These are phyloP conservation scores for Gambelia wislizenii DNA, from an alignment of 2,797 vertebrate genomes.

Conservation along the genomic window DNA sequence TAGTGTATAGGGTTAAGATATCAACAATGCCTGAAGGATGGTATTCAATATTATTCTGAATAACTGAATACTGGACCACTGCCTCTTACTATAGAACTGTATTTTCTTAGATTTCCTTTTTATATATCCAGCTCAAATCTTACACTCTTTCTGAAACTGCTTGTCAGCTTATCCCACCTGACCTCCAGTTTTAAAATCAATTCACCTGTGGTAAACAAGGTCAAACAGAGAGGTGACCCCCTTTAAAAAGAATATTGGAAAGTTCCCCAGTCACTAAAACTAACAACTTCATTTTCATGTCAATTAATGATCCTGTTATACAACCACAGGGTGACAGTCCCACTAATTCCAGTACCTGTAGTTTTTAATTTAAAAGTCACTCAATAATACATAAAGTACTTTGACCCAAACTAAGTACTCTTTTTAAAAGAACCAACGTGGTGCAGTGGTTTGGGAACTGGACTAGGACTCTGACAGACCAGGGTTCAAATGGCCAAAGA, in stretches of 20 bases:
- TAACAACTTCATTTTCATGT: not conserved
- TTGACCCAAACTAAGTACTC: not conserved
- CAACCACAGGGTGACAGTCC: not conserved
- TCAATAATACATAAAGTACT: not conserved
- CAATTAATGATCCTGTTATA: not conserved
- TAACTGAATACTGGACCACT: not conserved
- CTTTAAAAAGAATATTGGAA: not conserved
- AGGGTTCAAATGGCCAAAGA: no score
- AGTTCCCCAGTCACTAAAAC: not conserved
- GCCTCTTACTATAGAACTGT: not conserved
- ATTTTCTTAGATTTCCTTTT: not conserved
- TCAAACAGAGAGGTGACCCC: not conserved
- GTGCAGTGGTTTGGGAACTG: no score
- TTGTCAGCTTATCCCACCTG: not conserved
- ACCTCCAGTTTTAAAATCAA: slow-evolving; percentile 15
- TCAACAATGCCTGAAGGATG: not conserved
- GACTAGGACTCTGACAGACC: no score
- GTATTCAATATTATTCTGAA: not conserved
- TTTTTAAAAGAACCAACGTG: no score
- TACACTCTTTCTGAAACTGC: not conserved
- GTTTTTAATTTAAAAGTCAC: not conserved
- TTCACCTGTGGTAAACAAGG: not conserved
- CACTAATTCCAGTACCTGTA: not conserved
- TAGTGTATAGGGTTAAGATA: not conserved
- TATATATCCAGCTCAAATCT: not conserved